phyloP scores from a whole-genome alignment of 2,797 vertebrate species.

The Gorsachius magnificus region DNA sequence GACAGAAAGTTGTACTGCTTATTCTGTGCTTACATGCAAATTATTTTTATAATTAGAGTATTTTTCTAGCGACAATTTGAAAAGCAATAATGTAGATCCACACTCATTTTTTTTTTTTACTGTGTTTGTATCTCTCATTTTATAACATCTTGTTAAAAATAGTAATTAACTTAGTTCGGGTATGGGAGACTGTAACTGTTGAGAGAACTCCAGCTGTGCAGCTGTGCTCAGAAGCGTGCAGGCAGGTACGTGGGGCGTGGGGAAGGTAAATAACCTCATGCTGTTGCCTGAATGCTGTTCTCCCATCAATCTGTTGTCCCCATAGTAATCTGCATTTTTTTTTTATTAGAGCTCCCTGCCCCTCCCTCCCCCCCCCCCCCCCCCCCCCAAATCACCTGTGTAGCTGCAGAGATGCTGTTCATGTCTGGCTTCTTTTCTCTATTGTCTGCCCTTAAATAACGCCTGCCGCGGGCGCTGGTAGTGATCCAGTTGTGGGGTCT shows the following conservation, averaged over 20 bases:
- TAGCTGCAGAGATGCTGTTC: not conserved
- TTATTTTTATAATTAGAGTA: constrained; percentile 50
- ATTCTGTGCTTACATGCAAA: not conserved
- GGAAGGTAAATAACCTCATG: not conserved
- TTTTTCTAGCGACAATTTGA: constrained; percentile 64
- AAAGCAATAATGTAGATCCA: not conserved
- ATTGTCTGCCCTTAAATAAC: not conserved
- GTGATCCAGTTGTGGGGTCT: not conserved
- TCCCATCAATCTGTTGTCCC: not conserved
- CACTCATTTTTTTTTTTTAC: not conserved
- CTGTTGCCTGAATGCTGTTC: not conserved
- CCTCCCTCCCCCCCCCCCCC: too few species aligned
- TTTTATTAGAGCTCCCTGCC: not conserved
- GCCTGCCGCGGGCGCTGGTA: not conserved
- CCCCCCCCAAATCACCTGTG: not conserved
- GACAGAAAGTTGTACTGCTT: not conserved
- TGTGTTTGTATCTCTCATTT: constrained; percentile 13
- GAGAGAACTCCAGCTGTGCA: not conserved
- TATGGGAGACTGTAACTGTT: not conserved
- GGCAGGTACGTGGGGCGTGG: not conserved
- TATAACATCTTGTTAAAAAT: not conserved
- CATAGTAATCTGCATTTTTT: not conserved
- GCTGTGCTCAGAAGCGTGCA: not conserved
- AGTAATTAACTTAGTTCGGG: not conserved
- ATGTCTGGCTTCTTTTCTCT: not conserved